Conservation (phyloP, 1,140 invertebrate species). For the Halesus radiatus region DNA sequence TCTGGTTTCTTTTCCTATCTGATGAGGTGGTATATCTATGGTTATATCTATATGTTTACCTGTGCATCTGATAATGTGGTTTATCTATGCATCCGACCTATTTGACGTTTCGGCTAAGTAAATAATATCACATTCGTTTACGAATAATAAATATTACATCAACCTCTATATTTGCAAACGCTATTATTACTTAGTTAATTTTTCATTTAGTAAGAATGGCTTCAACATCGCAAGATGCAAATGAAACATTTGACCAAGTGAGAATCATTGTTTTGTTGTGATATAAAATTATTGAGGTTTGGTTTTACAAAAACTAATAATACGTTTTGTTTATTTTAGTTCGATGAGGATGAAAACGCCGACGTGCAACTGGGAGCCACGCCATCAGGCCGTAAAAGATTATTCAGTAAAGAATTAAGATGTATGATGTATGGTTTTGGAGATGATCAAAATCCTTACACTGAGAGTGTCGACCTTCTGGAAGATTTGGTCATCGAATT, state of each 20-base stretch:
- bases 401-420: slow-evolving; percentile 92
- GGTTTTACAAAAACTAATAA: neutral
- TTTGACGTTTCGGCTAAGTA: no score
- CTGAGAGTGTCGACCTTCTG: slow-evolving; percentile 97
- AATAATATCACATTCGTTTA: no score
- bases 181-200: no score
- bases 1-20: no score
- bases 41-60: no score
- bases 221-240: slow-evolving; percentile 13
- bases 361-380: slow-evolving; percentile 72
- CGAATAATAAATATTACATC: no score
- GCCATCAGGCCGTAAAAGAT: slow-evolving; percentile 81
- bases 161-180: no score
- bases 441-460: slow-evolving; percentile 99
- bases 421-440: slow-evolving; percentile 99
- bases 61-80: no score
- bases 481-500: slow-evolving; percentile 99
- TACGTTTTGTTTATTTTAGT: slow-evolving; percentile 35
- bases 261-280: neutral
- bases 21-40: no score
- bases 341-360: slow-evolving; percentile 52
- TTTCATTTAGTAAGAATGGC: neutral
- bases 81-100: no score
- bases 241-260: slow-evolving; percentile 46
- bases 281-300: neutral